A percentile compares a stretch with the other conserved stretches of the same genome.
Conservation (phyloP, 2,888 invertebrate genomes). For the Lucinisca nassula region DNA sequence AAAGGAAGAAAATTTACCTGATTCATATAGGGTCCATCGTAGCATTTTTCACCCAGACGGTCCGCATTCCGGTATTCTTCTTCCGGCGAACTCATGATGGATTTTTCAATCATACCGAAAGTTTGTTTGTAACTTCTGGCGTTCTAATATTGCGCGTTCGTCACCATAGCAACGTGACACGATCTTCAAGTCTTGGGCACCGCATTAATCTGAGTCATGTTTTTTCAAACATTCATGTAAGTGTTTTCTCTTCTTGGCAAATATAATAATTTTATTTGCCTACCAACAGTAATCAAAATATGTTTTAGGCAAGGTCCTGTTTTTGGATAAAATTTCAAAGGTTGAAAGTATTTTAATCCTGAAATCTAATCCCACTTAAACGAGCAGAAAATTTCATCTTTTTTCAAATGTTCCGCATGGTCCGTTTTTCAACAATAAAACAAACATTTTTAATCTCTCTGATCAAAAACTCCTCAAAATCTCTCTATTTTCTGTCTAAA, state of each 20-base stretch:
- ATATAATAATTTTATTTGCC: background rate
- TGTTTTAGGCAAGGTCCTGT: background rate
- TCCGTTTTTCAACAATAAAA: slow-evolving; percentile 3
- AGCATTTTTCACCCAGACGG: background rate
- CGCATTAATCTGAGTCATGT: no score
- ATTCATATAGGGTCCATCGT: background rate
- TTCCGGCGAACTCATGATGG: background rate
- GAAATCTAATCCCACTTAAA: slow-evolving; percentile 10
- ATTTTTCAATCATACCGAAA: background rate
- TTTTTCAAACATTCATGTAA: no score
- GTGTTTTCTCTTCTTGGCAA: no score
- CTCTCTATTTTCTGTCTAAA: slow-evolving; percentile 14
- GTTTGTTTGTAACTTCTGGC: no score
- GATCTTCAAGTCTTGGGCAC: no score
- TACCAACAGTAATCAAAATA: background rate
- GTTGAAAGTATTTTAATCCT: slow-evolving; percentile 1
- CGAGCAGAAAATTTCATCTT: slow-evolving; percentile 9
- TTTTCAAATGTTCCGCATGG: background rate
- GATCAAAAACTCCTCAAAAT: slow-evolving; percentile 15
- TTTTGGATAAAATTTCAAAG: background rate
- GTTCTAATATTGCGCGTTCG: no score
- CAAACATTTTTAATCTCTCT: background rate
- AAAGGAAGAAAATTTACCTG: no score
- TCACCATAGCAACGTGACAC: no score
- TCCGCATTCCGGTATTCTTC: background rate